These are phyloP conservation scores for Cosmopolites sordidus DNA, from an alignment of 2,888 invertebrate species.

Conservation along the genomic window DNA sequence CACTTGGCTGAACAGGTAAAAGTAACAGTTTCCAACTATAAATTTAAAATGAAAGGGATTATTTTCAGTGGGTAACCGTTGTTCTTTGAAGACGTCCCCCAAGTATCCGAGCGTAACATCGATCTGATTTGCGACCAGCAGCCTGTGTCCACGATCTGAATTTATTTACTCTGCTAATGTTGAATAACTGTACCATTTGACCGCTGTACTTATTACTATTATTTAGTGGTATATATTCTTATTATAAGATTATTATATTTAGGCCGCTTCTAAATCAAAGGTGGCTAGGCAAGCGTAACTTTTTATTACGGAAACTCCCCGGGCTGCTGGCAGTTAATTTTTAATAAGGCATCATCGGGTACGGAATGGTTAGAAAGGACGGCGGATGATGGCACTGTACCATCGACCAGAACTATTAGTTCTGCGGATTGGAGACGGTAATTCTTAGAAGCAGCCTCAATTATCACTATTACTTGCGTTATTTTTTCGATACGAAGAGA, in stretches of 20 bases:
- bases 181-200: neutral
- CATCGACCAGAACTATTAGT: no score
- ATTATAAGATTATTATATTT: slow-evolving; percentile 19
- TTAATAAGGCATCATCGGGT: no score
- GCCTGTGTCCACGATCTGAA: neutral
- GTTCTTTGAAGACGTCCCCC: neutral
- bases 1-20: no score
- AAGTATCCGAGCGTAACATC: neutral
- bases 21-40: no score
- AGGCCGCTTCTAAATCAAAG: slow-evolving; percentile 11
- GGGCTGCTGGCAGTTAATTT: neutral
- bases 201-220: neutral
- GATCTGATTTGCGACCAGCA: neutral
- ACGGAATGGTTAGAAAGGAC: no score
- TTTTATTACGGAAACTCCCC: slow-evolving; percentile 36
- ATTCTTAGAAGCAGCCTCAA: no score
- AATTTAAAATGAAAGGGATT: no score
- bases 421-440: no score
- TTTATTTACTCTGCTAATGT: slow-evolving; percentile 2
- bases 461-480: no score
- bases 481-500: no score
- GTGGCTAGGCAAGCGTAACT: slow-evolving; percentile 38
- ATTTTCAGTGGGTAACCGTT: no score
- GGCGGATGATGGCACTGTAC: no score
- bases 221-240: slow-evolving; percentile 9